Conservation (phyloP, 2,888 invertebrate genomes). For the Patella depressa region DNA sequence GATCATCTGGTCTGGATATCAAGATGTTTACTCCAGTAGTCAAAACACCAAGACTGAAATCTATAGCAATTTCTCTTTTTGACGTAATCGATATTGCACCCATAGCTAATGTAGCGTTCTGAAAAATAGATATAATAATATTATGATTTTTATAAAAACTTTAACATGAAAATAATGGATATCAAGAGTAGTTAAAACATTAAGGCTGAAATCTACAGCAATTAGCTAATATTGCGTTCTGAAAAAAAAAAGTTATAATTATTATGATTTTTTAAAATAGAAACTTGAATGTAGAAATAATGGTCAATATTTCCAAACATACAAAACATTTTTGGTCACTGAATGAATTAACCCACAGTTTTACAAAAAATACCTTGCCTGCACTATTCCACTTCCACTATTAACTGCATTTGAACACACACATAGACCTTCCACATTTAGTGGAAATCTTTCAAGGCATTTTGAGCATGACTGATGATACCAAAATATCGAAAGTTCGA, state of each 20-base stretch:
- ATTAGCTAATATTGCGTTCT: slow-evolving; percentile 60
- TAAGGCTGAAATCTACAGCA: slow-evolving; percentile 53
- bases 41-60: slow-evolving; percentile 61
- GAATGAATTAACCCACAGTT: too few species aligned
- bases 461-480: too few species aligned
- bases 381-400: too few species aligned
- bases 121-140: slow-evolving; percentile 18
- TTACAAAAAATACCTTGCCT: too few species aligned
- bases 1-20: slow-evolving; percentile 52
- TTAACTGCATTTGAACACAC: too few species aligned
- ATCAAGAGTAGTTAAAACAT: slow-evolving; percentile 59
- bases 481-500: neutral
- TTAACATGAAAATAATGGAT: slow-evolving; percentile 24
- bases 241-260: slow-evolving; percentile 15
- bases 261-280: neutral
- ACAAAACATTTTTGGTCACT: too few species aligned
- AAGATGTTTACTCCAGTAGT: slow-evolving; percentile 61
- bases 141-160: neutral
- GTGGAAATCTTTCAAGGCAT: too few species aligned
- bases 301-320: slow-evolving; percentile 18
- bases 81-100: slow-evolving; percentile 64
- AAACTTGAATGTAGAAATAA: neutral
- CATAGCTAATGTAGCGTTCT: slow-evolving; percentile 61
- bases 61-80: slow-evolving; percentile 51
- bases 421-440: too few species aligned